Conservation (phyloP, 2,888 invertebrate species). For the Acanthosoma haemorrhoidale region DNA sequence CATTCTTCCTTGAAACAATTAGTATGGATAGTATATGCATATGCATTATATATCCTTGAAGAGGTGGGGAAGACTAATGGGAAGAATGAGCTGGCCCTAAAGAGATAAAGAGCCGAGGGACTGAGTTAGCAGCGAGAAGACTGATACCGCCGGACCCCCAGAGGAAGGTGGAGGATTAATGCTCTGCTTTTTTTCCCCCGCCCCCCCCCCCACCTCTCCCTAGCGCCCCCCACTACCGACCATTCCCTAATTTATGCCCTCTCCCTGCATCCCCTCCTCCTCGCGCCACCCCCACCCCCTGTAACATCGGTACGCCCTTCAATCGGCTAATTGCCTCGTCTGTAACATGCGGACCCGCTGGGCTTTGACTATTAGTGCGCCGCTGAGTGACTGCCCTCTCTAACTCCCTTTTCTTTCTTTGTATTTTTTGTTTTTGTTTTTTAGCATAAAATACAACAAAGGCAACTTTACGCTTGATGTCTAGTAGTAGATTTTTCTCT, state of each 20-base stretch:
- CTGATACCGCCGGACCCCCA: not conserved
- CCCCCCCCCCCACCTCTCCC: not conserved
- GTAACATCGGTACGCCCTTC: conserved; percentile 3
- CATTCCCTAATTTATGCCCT: not conserved
- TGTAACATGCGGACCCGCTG: conserved; percentile 5
- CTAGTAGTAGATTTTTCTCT: not conserved
- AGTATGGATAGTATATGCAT: too few relatives aligned
- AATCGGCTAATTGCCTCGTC: conserved; percentile 10
- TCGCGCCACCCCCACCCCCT: not conserved
- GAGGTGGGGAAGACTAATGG: not conserved
- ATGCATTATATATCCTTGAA: too few relatives aligned
- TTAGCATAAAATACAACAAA: too few relatives aligned
- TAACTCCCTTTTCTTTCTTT: not conserved
- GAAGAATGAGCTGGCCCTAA: not conserved
- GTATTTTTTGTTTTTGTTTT: not conserved
- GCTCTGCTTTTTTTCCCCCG: not conserved
- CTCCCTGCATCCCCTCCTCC: not conserved
- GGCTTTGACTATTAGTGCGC: conserved; percentile 5
- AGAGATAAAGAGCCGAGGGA: conserved; percentile 4
- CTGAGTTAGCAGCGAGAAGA: not conserved
- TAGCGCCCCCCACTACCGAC: not conserved
- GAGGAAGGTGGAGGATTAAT: too few relatives aligned
- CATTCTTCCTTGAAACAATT: too few relatives aligned
- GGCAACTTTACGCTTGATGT: too few relatives aligned
- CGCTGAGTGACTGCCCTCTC: not conserved